Conservation (phyloP, 2,888 invertebrate species). For the Barypeithes pellucidus region DNA sequence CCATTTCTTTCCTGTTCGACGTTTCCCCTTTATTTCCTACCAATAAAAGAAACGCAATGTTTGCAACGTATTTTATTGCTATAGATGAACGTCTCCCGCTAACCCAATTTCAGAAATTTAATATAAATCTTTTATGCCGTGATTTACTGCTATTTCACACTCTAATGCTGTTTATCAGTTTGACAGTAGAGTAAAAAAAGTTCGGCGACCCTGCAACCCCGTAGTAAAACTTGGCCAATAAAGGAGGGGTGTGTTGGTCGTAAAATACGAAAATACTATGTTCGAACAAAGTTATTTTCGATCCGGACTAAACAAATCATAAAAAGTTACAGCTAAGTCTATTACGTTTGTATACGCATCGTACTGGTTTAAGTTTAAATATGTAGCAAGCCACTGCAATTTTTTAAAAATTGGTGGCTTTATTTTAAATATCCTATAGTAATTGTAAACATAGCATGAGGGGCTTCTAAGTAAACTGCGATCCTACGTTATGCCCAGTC, state of each 20-base stretch:
- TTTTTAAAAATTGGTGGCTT: too few relatives aligned
- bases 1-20: conserved; percentile 36
- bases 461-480: too few relatives aligned
- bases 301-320: neutral
- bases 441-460: too few relatives aligned
- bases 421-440: too few relatives aligned
- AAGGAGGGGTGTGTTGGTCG: conserved; percentile 2
- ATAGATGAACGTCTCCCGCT: conserved; percentile 43
- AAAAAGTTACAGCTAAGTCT: too few relatives aligned
- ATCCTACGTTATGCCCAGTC: too few relatives aligned
- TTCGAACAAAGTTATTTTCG: neutral
- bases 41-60: conserved; percentile 45
- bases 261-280: conserved; percentile 22
- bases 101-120: conserved; percentile 46
- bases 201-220: conserved; percentile 23
- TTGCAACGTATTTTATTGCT: conserved; percentile 40
- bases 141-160: conserved; percentile 42
- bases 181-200: conserved; percentile 24
- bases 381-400: too few relatives aligned
- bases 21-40: conserved; percentile 33
- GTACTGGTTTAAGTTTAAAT: too few relatives aligned
- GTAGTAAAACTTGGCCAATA: conserved; percentile 28
- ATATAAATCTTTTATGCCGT: conserved; percentile 45
- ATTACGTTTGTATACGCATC: too few relatives aligned
- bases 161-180: conserved; percentile 42